Evolutionary conservation across 2,797 vertebrate genomes (phyloP), one percentile per base, ranked within the genome.

Genomic region (Sebastes kiyomatsui): DNA sequence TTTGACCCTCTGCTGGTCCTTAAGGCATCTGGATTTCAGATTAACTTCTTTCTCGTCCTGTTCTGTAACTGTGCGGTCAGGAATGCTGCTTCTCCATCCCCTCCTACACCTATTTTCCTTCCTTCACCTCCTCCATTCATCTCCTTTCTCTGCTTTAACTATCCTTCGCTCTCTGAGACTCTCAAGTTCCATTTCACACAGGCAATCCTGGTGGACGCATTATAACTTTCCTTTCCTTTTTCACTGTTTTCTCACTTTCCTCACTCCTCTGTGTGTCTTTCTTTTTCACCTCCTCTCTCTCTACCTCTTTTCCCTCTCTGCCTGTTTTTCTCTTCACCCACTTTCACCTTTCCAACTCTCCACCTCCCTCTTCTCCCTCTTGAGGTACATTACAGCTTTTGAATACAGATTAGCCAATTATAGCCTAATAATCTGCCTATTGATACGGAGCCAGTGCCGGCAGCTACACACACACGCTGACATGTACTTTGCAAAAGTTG

Each of bases 1-100:
- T 84, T 81, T 92, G 88, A 93, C 93, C 90, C 85, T 90, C 84
- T 84, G 85, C 77, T 84, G 87, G 80, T 93, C 87, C 77, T 83
- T 7, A 32, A 85, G 61, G 89, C 94, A 94, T 94, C 93, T 94
- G 93, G 93, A 92, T 92, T 94, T 93, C 86, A 91, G 88, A 92
- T 94, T 80, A 93, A 35, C 83, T 72, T 80, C 85, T 77, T 69
- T 74, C 84, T 79, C 33, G 61, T 87, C 75, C 82, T 13, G 58
- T 75, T 75, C 80, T 75, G 75, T 82, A 81, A 70, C 58, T 75
- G 89, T 81, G 88, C 55, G 49, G 89, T 85, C 76, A 90, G 92
- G 93, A 94, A 94, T 94, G 90, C 87, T 82, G 79, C 77, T 79
- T 84, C 90, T 93, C 79, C 82, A 87, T 90, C 82, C 77, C 81